Evolutionary conservation across 2,888 invertebrate genomes (phyloP), one percentile per base, ranked within the genome.

Genomic region (Eupithecia centaureata): DNA sequence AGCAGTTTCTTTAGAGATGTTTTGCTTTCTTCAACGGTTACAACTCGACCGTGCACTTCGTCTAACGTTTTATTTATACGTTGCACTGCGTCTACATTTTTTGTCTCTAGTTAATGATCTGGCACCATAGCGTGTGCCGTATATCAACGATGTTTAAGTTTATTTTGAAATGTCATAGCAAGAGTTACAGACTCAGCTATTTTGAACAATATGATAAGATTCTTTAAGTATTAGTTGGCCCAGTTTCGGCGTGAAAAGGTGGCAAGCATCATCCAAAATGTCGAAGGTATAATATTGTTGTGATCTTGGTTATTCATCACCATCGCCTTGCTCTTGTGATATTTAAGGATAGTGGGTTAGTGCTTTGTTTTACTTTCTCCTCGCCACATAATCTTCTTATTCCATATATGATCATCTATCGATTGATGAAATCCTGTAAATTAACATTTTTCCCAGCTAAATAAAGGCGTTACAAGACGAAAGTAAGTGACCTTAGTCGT

Each of bases 11-110:
- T 61, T 38, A n/a, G 13, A 47, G 25, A 54, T 61, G 61, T 61
- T 65, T 58, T 65, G 58, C 51, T 59, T 57, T 68, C 61, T 57
- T 57, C 51, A 30, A 42, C 56, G 51, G 57, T 52, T 38, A 5
- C 61, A 62, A 60, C 54, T 60, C 33, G 59, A 67, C 62, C 65
- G 54, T 59, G 62, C 38, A 54, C 62, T 65, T 42, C 65, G 61
- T 58, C 61, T 65, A 33, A 33, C 47, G 57, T 61, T 64, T 54
- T 47, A 35, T 65, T 52, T 57, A 57, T 57, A 57, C 28, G 32
- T 57, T 30, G 57, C 57, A 57, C n/a, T 57, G 57, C 57, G 5
- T 57, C 57, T 30, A 32, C 18, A 57, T 57, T 57, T 57, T 57
- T 57, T 57, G 57, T 57, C 27, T 57, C 32, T 22, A 30, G 57